Conservation (phyloP, 2,888 invertebrate genomes). For the Xestobium rufovillosum region DNA sequence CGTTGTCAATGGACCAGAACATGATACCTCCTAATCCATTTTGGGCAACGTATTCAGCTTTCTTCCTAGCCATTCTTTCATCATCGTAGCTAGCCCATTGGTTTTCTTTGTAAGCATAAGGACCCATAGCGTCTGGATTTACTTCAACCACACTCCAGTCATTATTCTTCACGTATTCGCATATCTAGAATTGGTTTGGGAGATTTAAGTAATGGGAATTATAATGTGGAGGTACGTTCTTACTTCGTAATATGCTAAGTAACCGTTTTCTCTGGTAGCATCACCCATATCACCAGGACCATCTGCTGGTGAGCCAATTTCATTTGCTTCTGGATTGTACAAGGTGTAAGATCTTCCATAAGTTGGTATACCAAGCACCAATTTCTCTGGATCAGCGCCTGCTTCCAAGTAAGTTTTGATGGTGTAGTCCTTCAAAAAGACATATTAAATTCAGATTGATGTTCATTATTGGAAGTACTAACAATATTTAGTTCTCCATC, state of each 20-base stretch:
- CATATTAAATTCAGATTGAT: neutral
- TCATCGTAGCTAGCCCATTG: constrained; percentile 96
- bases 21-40: constrained; percentile 83
- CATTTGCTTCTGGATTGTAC: constrained; percentile 75
- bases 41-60: constrained; percentile 79
- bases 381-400: constrained; percentile 71
- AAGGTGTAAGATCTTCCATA: constrained; percentile 87
- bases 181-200: constrained; percentile 62
- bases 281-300: constrained; percentile 88
- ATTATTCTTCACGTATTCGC: constrained; percentile 66
- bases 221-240: constrained; percentile 18
- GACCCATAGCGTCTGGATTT: constrained; percentile 77
- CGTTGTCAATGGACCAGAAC: constrained; percentile 93
- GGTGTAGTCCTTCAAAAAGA: constrained; percentile 66
- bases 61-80: constrained; percentile 69
- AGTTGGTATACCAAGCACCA: constrained; percentile 81
- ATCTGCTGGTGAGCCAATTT: constrained; percentile 81
- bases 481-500: constrained; percentile 84
- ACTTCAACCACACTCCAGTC: constrained; percentile 81
- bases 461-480: constrained; percentile 41
- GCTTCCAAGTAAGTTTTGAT: constrained; percentile 72
- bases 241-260: constrained; percentile 88
- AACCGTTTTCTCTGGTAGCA: constrained; percentile 87
- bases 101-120: constrained; percentile 78
- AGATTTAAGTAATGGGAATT: constrained; percentile 1